Evolutionary conservation across 2,113 vertebrate genomes (phyloP).

Genomic region (Gobio gobio): DNA sequence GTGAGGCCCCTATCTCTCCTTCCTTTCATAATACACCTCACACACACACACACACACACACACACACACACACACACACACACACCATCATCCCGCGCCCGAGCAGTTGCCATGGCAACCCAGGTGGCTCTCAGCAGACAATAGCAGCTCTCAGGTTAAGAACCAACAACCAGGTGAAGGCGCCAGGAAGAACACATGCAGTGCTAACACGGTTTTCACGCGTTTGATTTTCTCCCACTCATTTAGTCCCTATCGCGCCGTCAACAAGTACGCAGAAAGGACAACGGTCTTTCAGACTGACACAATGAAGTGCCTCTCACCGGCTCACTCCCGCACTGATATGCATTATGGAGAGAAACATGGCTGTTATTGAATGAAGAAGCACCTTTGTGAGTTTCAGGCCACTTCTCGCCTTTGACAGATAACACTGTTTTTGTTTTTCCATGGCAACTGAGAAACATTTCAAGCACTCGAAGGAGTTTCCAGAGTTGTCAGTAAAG

Average conservation of each 20-base stretch:
- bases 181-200: neutral
- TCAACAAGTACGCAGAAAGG: neutral
- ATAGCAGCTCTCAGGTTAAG: slow-evolving; percentile 44
- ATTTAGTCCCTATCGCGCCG: neutral
- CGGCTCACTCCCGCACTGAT: neutral
- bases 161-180: slow-evolving; percentile 43
- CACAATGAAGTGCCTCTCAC: neutral
- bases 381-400: slow-evolving; percentile 20
- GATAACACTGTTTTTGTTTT: slow-evolving; percentile 7
- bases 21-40: slow-evolving; percentile 49
- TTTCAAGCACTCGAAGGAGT: neutral
- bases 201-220: neutral
- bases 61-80: slow-evolving; percentile 58
- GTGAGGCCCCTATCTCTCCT: slow-evolving; percentile 65
- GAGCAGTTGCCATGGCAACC: slow-evolving; percentile 49
- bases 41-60: slow-evolving; percentile 55
- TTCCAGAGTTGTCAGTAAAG: neutral
- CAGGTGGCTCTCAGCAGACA: slow-evolving; percentile 48
- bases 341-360: slow-evolving; percentile 21
- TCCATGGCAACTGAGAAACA: slow-evolving; percentile 47
- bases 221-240: neutral
- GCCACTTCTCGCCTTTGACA: neutral
- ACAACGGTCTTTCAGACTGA: slow-evolving; percentile 1
- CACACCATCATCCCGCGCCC: slow-evolving; percentile 51
- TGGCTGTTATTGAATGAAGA: neutral